Conservation (phyloP, 2,888 invertebrate genomes). For the Cephus sareptanus region DNA sequence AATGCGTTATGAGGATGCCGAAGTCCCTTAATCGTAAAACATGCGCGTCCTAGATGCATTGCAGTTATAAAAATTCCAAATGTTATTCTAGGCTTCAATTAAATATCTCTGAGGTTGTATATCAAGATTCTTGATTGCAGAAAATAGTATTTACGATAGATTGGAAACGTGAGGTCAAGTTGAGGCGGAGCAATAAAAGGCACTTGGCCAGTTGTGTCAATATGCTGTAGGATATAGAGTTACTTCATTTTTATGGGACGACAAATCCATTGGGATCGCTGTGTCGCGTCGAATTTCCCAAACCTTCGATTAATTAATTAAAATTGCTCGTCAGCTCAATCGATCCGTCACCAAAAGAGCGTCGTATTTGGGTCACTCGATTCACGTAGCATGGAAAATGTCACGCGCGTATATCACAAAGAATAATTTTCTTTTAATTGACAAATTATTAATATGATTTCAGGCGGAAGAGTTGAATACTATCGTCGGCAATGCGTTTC, state of each 20-base stretch:
- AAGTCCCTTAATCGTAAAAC: not conserved
- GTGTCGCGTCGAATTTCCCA: not conserved
- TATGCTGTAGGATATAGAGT: conserved; percentile 21
- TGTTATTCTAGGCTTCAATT: not conserved
- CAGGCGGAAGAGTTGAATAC: conserved; percentile 90
- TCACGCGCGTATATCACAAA: not conserved
- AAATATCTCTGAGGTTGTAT: not conserved
- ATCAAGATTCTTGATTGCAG: not conserved
- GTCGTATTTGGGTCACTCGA: conserved; percentile 17
- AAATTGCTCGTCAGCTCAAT: conserved; percentile 18
- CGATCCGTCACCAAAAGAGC: conserved; percentile 2
- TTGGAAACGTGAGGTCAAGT: not conserved
- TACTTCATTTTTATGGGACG: conserved; percentile 18
- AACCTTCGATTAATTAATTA: conserved; percentile 26
- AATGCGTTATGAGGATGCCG: not conserved
- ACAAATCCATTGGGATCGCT: conserved; percentile 18
- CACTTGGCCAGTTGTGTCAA: not conserved
- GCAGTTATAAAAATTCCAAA: not conserved
- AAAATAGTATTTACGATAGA: not conserved
- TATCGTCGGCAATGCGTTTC: conserved; percentile 91
- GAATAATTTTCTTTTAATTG: conserved; percentile 24
- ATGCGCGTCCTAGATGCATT: not conserved
- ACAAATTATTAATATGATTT: conserved; percentile 49
- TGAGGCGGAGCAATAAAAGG: not conserved
- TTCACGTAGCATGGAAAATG: not conserved